Evolutionary conservation across 2,888 invertebrate species (phyloP).

Genomic region (Carcina quercana): DNA sequence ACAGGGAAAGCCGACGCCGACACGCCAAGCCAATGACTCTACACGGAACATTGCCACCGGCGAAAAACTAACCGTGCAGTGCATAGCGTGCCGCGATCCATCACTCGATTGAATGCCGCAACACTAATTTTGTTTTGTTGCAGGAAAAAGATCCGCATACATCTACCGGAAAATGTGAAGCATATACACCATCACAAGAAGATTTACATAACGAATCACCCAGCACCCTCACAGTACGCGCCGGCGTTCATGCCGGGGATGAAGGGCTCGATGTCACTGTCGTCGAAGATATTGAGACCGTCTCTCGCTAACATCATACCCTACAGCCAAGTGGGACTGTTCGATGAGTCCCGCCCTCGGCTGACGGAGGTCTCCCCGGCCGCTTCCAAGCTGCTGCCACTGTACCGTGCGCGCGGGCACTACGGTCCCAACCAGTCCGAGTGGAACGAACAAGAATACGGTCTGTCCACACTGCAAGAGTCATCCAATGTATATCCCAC

Average conservation of each 20-base stretch:
- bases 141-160: conserved; percentile 74
- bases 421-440: conserved; percentile 57
- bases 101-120: conserved; percentile 30
- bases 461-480: conserved; percentile 41
- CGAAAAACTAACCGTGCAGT: conserved; percentile 27
- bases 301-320: conserved; percentile 45
- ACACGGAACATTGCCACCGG: conserved; percentile 43
- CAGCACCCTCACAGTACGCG: conserved; percentile 61
- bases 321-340: conserved; percentile 46
- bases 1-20: conserved; percentile 60
- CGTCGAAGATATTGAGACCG: conserved; percentile 48
- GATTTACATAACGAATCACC: conserved; percentile 68
- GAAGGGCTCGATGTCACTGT: conserved; percentile 54
- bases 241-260: conserved; percentile 61
- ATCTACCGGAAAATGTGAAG: conserved; percentile 72
- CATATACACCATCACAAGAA: conserved; percentile 72
- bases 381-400: conserved; percentile 54
- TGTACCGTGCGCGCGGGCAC: conserved; percentile 62
- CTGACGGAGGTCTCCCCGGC: conserved; percentile 33
- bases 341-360: conserved; percentile 41
- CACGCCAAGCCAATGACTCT: conserved; percentile 56
- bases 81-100: conserved; percentile 45
- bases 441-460: conserved; percentile 53
- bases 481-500: conserved; percentile 33
- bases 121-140: conserved; percentile 52